Conservation (phyloP, 2,113 vertebrate species). For the Nesoenas mayeri region DNA sequence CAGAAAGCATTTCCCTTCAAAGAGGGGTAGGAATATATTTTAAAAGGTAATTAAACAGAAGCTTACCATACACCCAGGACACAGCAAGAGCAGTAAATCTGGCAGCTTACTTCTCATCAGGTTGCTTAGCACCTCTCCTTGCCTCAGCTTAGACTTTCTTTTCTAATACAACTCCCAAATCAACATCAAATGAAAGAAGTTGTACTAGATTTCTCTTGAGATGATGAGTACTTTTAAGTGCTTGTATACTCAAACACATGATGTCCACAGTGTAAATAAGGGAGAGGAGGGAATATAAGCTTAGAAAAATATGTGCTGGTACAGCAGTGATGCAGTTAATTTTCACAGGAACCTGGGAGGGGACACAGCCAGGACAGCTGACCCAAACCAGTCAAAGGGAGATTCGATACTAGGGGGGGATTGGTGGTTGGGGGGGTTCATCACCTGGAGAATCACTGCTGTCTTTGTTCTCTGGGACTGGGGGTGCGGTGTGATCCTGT, state of each 20-base stretch:
- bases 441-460: no score
- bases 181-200: not conserved
- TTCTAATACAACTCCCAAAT: not conserved
- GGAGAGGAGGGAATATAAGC: not conserved
- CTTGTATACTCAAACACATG: not conserved
- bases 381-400: no score
- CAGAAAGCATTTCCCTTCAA: constrained; percentile 28
- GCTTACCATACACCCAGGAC: not conserved
- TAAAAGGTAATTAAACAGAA: constrained; percentile 23
- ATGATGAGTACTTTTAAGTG: not conserved
- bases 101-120: not conserved
- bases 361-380: no score
- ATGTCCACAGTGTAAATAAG: not conserved
- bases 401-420: no score
- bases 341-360: no score
- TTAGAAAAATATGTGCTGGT: not conserved
- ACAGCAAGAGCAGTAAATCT: not conserved
- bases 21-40: not conserved
- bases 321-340: no score
- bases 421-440: no score
- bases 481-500: no score
- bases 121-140: not conserved
- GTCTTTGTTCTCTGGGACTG: no score
- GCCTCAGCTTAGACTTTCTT: not conserved
- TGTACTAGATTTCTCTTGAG: not conserved